A percentile compares a stretch with the other conserved stretches of the same genome.
Evolutionary conservation across 1,140 invertebrate species (phyloP).

Genomic region (Drosophila baimaii): DNA sequence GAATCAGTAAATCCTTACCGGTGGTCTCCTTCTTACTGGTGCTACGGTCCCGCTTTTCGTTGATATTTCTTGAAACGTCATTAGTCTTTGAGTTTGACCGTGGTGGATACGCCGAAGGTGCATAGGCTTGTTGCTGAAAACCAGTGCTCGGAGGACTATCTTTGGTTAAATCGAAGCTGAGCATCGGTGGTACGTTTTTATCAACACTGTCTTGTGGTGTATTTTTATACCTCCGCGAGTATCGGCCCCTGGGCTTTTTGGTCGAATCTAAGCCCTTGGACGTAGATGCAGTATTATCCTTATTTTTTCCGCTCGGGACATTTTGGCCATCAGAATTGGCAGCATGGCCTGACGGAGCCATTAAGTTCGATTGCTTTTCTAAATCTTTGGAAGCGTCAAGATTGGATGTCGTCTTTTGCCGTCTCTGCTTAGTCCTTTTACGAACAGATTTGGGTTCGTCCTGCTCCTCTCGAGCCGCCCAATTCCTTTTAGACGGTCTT

Average conservation of each 20-base stretch:
- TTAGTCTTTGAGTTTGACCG: background rate
- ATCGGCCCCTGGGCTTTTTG: background rate
- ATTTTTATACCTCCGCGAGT: background rate
- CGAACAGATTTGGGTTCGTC: background rate
- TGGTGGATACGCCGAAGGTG: too few species aligned
- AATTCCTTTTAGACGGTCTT: too few species aligned
- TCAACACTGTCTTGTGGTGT: too few species aligned
- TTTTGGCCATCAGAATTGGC: too few species aligned
- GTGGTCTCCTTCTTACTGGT: background rate
- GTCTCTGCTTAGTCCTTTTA: background rate
- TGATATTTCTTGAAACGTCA: background rate
- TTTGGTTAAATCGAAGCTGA: too few species aligned
- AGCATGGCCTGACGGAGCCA: background rate
- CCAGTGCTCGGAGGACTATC: too few species aligned
- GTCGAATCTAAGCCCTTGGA: background rate
- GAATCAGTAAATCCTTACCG: slow-evolving; percentile 1
- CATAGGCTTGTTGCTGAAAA: background rate
- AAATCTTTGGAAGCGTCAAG: background rate
- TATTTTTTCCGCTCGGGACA: background rate
- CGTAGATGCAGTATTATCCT: background rate
- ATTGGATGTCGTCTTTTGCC: background rate
- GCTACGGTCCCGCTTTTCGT: background rate
- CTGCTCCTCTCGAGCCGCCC: too few species aligned
- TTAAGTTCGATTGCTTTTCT: background rate
- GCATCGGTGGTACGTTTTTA: too few species aligned